These are phyloP conservation scores for Paradoxurus hermaphroditus DNA, from an alignment of 2,113 vertebrate genomes.

Conservation along the genomic window DNA sequence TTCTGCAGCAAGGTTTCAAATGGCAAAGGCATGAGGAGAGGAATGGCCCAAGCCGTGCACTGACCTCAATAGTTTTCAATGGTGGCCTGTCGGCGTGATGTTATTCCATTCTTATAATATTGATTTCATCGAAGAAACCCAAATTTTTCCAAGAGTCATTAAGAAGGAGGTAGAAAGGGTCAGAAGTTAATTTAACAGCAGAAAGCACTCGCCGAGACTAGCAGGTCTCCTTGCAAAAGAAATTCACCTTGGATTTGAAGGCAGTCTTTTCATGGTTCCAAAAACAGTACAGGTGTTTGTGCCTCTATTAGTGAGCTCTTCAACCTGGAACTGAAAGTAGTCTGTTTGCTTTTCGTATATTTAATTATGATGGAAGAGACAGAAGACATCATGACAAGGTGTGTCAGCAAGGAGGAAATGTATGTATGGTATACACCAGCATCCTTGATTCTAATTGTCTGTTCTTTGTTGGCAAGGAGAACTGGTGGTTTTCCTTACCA, in stretches of 20 bases:
- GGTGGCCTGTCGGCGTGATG: background rate
- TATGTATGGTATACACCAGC: accelerated
- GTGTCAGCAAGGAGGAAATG: background rate
- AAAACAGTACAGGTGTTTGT: slow-evolving; percentile 35
- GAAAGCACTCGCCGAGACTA: slow-evolving; percentile 25
- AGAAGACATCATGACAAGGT: background rate
- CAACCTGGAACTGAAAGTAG: slow-evolving; percentile 38
- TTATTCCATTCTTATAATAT: slow-evolving; percentile 40
- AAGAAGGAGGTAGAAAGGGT: slow-evolving; percentile 49
- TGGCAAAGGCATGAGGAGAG: background rate
- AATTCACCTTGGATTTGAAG: slow-evolving; percentile 73
- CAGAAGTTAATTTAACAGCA: slow-evolving; percentile 69
- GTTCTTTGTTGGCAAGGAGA: background rate
- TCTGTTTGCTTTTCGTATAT: background rate
- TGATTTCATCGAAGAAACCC: slow-evolving; percentile 53
- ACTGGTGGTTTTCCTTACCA: background rate
- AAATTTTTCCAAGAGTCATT: slow-evolving; percentile 60
- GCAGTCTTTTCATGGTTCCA: background rate
- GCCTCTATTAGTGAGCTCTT: slow-evolving; percentile 56
- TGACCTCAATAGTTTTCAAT: slow-evolving; percentile 36
- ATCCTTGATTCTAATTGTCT: background rate
- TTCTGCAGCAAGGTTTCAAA: slow-evolving; percentile 10
- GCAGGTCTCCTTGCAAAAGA: slow-evolving; percentile 49
- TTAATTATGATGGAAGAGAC: background rate
- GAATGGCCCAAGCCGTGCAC: background rate